Evolutionary conservation across 1,140 invertebrate species (phyloP).

Genomic region (Lutraria rhynchaena): DNA sequence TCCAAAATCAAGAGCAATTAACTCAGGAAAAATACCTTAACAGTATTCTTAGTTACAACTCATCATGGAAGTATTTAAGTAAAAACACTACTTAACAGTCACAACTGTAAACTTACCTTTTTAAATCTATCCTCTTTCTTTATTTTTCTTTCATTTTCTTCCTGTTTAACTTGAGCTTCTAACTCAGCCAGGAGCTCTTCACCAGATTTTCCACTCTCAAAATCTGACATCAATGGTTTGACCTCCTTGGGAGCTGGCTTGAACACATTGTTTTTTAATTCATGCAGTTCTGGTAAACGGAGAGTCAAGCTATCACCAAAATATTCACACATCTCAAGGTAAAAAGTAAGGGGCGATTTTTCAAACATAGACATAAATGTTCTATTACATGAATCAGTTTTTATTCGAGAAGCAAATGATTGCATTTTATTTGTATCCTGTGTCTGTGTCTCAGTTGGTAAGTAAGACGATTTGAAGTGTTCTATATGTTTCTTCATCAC

Average conservation of each 20-base stretch:
- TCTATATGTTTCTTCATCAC: constrained; percentile 62
- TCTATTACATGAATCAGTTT: background rate
- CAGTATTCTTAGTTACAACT: too few species aligned
- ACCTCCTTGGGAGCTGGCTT: constrained; percentile 61
- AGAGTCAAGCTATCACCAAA: constrained; percentile 79
- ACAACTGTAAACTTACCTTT: background rate
- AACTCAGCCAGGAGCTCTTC: constrained; percentile 79
- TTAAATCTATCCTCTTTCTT: constrained; percentile 48
- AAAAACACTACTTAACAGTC: too few species aligned
- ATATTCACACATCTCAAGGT: constrained; percentile 76
- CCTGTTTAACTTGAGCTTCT: constrained; percentile 67
- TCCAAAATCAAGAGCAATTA: too few species aligned
- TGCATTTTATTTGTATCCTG: background rate
- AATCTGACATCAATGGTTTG: constrained; percentile 66
- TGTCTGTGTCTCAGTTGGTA: background rate
- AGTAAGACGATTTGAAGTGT: constrained; percentile 62
- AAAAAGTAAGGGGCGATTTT: constrained; percentile 70
- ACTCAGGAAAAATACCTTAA: too few species aligned
- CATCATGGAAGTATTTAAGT: too few species aligned
- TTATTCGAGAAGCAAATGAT: background rate
- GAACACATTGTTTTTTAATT: constrained; percentile 65
- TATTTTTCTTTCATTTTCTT: constrained; percentile 64
- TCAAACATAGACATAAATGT: constrained; percentile 42
- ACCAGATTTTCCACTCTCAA: constrained; percentile 73
- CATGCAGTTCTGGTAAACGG: constrained; percentile 67